Evolutionary conservation across 2,113 vertebrate species (phyloP).

Genomic region (Xiphias gladius): DNA sequence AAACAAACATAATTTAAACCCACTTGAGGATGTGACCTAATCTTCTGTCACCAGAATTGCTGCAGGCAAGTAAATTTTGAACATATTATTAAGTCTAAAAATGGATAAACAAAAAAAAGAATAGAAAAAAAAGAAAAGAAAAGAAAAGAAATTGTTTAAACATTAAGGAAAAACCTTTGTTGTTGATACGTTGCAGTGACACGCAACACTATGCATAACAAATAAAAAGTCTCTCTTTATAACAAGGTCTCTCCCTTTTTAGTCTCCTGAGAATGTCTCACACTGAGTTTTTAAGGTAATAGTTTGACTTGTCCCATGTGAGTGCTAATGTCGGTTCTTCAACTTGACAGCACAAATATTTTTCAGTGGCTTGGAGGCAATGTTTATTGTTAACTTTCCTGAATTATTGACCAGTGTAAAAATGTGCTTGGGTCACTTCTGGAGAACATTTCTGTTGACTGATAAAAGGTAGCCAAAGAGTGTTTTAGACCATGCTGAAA

Average conservation of each 20-base stretch:
- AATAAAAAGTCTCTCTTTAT: not conserved
- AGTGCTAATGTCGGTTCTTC: not conserved
- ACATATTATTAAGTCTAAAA: not conserved
- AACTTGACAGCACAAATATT: conserved; percentile 10
- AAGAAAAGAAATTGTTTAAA: not conserved
- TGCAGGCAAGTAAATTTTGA: conserved; percentile 16
- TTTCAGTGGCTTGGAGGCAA: not conserved
- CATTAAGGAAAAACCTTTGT: not conserved
- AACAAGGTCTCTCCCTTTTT: not conserved
- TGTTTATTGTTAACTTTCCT: not conserved
- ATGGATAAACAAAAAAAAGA: not conserved
- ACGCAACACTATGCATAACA: not conserved
- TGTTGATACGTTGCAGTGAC: not conserved
- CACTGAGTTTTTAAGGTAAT: conserved; percentile 7
- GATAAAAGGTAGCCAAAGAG: not conserved
- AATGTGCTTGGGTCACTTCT: conserved; percentile 2
- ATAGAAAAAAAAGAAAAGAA: not conserved
- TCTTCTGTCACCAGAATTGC: not conserved
- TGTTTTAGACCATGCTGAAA: conserved; percentile 7
- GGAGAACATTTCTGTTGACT: conserved; percentile 6
- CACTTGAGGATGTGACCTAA: not conserved
- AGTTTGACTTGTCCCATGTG: not conserved
- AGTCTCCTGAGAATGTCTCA: not conserved
- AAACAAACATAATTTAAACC: not conserved
- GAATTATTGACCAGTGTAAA: conserved; percentile 18